Percentiles rank a stretch among this genome's conserved stretches.
Conservation (phyloP, 2,113 vertebrate genomes). For the Cromileptes altivelis region DNA sequence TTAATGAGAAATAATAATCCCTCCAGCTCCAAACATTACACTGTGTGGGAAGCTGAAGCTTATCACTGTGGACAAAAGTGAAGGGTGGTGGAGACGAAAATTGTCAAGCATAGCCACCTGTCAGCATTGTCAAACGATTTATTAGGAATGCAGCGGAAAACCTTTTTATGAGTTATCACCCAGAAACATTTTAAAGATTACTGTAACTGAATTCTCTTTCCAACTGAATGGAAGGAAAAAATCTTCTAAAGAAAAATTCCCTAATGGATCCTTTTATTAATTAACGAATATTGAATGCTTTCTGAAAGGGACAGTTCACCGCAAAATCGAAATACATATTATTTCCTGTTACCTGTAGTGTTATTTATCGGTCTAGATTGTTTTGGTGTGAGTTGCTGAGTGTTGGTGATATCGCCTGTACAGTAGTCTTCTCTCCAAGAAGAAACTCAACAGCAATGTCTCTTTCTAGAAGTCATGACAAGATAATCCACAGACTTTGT, state of each 20-base stretch:
- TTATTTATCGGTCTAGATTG: too few species aligned
- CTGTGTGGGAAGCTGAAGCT: slow-evolving; percentile 53
- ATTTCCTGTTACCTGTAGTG: too few species aligned
- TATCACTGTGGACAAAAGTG: slow-evolving; percentile 42
- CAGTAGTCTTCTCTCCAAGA: too few species aligned
- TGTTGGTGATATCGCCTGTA: too few species aligned
- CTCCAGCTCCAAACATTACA: slow-evolving; percentile 39
- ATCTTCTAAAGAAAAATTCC: background rate
- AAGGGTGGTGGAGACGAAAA: slow-evolving; percentile 44
- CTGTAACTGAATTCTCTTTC: background rate
- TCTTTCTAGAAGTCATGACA: too few species aligned
- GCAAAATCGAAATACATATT: too few species aligned
- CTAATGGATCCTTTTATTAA: background rate
- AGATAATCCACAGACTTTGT: too few species aligned
- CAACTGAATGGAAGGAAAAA: background rate
- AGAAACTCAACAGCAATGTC: too few species aligned
- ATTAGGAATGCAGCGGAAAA: background rate
- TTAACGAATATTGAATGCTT: background rate
- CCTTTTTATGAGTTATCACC: slow-evolving; percentile 5
- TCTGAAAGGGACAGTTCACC: background rate
- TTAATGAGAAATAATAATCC: slow-evolving; percentile 76
- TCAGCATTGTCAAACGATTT: slow-evolving; percentile 9
- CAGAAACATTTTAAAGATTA: slow-evolving; percentile 17
- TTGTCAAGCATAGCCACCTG: slow-evolving; percentile 47
- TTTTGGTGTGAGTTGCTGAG: too few species aligned